Evolutionary conservation across 2,888 invertebrate species (phyloP).

Genomic region (Cosmopolites sordidus): DNA sequence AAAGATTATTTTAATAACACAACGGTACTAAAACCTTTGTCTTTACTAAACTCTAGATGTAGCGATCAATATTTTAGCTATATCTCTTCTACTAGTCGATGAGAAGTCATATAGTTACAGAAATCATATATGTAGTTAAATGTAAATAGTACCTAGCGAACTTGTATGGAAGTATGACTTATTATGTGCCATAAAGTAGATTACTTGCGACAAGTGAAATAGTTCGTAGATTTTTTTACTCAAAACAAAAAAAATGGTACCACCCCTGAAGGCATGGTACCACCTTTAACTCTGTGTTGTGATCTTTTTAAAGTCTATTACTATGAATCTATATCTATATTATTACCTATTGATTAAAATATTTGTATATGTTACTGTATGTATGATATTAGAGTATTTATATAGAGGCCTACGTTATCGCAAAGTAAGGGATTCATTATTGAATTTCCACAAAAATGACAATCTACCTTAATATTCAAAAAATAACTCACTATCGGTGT

Average conservation of each 20-base stretch:
- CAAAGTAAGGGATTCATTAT: slow-evolving; percentile 29
- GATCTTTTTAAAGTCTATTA: slow-evolving; percentile 52
- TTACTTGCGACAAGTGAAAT: slow-evolving; percentile 29
- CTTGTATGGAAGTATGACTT: slow-evolving; percentile 10
- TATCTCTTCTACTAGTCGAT: neutral
- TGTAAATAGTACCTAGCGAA: slow-evolving; percentile 19
- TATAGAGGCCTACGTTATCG: slow-evolving; percentile 31
- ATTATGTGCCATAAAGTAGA: slow-evolving; percentile 35
- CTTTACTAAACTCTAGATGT: neutral
- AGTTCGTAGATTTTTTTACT: slow-evolving; percentile 35
- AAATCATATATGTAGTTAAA: slow-evolving; percentile 6
- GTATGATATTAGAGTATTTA: slow-evolving; percentile 41
- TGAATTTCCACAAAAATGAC: slow-evolving; percentile 45
- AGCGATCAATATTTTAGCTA: neutral
- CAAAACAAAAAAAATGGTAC: slow-evolving; percentile 30
- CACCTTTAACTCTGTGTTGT: slow-evolving; percentile 51
- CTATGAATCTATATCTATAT: slow-evolving; percentile 51
- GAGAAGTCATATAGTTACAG: neutral
- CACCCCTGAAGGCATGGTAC: slow-evolving; percentile 36
- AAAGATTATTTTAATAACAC: slow-evolving; percentile 23
- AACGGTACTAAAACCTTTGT: slow-evolving; percentile 24
- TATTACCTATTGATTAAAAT: slow-evolving; percentile 45
- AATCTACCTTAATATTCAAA: slow-evolving; percentile 45
- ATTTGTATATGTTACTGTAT: slow-evolving; percentile 49
- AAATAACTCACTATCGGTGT: slow-evolving; percentile 39